A percentile compares a stretch with the other conserved stretches of the same genome.
Evolutionary conservation across 2,113 vertebrate genomes (phyloP).

Genomic region (Saimiri boliviensis): DNA sequence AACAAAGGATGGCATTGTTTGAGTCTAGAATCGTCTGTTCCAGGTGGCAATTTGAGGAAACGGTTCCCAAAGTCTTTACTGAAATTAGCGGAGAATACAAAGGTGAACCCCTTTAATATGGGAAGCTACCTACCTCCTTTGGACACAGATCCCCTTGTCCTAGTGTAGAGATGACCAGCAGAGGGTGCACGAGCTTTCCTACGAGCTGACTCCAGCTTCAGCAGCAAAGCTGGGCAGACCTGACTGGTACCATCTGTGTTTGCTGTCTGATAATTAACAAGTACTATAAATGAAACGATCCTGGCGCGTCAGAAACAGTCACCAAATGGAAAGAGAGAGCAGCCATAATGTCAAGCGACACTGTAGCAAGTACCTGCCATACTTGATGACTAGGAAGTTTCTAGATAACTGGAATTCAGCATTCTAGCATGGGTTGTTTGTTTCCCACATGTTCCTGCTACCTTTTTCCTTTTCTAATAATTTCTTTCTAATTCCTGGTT

Average conservation of each 20-base stretch:
- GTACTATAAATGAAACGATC: conserved; percentile 54
- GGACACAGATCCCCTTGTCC: not conserved
- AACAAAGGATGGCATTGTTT: conserved; percentile 30
- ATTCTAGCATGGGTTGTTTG: not conserved
- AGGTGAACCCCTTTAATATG: not conserved
- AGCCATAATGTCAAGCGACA: not conserved
- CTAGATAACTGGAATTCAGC: conserved; percentile 25
- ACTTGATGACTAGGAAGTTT: not conserved
- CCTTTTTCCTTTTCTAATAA: not conserved
- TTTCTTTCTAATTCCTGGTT: not conserved
- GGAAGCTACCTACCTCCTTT: not conserved
- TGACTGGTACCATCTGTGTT: conserved; percentile 52
- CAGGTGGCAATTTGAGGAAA: conserved; percentile 17
- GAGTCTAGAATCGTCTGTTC: conserved; percentile 33
- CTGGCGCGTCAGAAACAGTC: conserved; percentile 44
- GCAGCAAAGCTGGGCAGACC: not conserved
- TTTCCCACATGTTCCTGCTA: not conserved
- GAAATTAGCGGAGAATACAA: not conserved
- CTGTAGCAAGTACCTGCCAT: not conserved
- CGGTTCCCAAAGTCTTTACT: not conserved
- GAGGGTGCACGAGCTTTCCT: conserved; percentile 66
- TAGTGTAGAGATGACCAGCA: conserved; percentile 59
- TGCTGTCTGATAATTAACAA: conserved; percentile 52
- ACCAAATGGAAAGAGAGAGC: conserved; percentile 16
- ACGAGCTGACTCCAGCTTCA: not conserved